These are phyloP conservation scores for Microtus oregoni DNA, from an alignment of 2,113 vertebrate genomes.

Conservation along the genomic window DNA sequence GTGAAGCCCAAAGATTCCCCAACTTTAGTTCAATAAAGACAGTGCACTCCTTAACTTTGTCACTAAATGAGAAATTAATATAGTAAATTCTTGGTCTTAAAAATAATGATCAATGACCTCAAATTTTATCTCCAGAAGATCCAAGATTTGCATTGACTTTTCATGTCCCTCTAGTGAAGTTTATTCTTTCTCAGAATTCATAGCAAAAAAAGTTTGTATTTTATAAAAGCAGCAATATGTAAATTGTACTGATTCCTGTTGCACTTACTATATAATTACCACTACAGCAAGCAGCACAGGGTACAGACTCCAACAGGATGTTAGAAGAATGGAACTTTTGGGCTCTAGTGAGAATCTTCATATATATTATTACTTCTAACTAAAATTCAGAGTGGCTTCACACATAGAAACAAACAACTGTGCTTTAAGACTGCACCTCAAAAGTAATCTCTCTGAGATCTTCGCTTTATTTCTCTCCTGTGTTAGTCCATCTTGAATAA, in stretches of 20 bases:
- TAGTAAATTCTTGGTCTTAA: neutral
- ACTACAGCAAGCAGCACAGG: neutral
- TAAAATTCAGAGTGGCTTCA: slow-evolving; percentile 36
- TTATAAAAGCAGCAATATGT: neutral
- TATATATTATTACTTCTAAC: slow-evolving; percentile 46
- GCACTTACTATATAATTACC: neutral
- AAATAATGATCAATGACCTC: neutral
- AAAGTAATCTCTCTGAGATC: neutral
- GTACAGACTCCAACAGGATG: neutral
- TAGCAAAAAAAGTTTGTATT: neutral
- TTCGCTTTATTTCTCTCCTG: neutral
- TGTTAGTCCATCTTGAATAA: slow-evolving; percentile 39
- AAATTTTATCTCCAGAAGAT: slow-evolving; percentile 7
- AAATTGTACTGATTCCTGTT: neutral
- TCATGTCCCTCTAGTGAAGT: neutral
- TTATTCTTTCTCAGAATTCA: neutral
- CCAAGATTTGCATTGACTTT: neutral
- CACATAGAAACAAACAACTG: neutral
- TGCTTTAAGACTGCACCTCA: neutral
- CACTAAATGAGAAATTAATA: neutral
- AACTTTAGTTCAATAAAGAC: slow-evolving; percentile 27
- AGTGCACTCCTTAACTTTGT: slow-evolving; percentile 8
- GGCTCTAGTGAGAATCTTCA: neutral
- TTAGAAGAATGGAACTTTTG: neutral
- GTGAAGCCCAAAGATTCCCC: neutral